Evolutionary conservation across 1,140 invertebrate genomes (phyloP), one percentile per base, ranked within the genome.

Genomic region (Palaemon carinicauda): DNA sequence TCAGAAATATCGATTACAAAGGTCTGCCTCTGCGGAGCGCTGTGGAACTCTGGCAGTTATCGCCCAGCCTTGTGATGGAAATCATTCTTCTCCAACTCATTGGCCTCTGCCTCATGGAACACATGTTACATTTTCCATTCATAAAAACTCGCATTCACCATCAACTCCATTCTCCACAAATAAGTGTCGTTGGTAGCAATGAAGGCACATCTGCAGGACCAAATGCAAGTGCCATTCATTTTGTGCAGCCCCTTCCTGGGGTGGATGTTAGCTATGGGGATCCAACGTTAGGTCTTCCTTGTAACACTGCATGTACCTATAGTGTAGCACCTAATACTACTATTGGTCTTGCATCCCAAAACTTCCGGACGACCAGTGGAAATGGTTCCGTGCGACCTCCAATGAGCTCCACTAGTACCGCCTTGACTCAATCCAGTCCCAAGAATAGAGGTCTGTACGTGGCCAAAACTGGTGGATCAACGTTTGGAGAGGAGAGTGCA

Each of bases 371-470:
- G 41, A 41, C 41, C 41, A 4, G 41, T 7, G 41, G 41, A 41
- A 27, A 27, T 2, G 41, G 50, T 4, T 0, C 41, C 7, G 24
- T 69, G 24, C 33, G 31, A 3, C 81, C 27, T 14, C 81, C 75
- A 71, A 29, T 71, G 60, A 79, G 14, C 74, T 15, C 50, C 1
- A 51, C 41, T 7, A 65, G 74, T 19, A 27, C 75, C 17, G 21
- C 21, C 3, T 14, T 69, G 4, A 53, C 54, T 17, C 83, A 86
- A 56, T 56, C 77, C 17, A 86, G 84, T 52, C 84, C 84, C 50
- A 86, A 86, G 78, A 80, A 27, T 27, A 71, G 84, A 51, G 84
- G 77, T 65, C 80, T 74, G 50, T 77, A 86, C 77, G 77, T 86
- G 31, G 80, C 84, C 19, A 80, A 77, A 77, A 56, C 84, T 7